Base-by-base conservation (phyloP, 1,140 invertebrate genomes). In the Apis cerana region DNA sequence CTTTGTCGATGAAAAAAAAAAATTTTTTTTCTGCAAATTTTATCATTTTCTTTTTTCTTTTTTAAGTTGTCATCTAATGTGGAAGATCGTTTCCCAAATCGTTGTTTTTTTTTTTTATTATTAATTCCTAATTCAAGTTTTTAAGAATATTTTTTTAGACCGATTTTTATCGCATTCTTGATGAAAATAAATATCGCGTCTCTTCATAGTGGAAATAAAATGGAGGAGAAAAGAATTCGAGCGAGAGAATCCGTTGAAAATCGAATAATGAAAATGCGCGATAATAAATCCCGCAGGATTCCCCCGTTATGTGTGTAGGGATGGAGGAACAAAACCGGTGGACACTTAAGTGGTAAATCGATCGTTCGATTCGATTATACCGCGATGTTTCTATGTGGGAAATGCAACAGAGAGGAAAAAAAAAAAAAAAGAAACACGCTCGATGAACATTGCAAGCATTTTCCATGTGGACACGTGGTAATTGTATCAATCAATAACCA, bases 401-500 rank as follows among this genome's bases (percentile, higher is more conserved):
- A 81, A 88, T 86, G 87, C 84, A 82, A 72, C 58, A 17, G 23
- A 50, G 13, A 17, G 1, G 33, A 17, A 64, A 27, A 33, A 64
- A 33, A 33, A 67, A 43, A 48, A 19, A 43, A 43, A 10, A 43
- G 8, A 23, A 54, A 48, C 27, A 27, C 27, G 27, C 27, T 27
- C 21, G 56, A 43, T 43, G 33, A 7, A 43, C 79, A 82, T 85
- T 52, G 78, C 71, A 89, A 89, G 87, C 89, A 89, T 59, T 84
- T 84, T 78, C 83, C 88, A 85, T 9, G 68, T 74, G 71, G 48
- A 71, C 59, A 43, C 33, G 33, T 43, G 52, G 50, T 72, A 27
- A 84, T 85, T 71, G 80, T 86, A 83, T 48, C 71, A 70, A 84
- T 56, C 50, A 75, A 85, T 82, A 84, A 71, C 75, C 77, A 91